A percentile compares a stretch with the other conserved stretches of the same genome.
phyloP scores from a whole-genome alignment of 2,113 vertebrate species.

The Bufo bufo region DNA sequence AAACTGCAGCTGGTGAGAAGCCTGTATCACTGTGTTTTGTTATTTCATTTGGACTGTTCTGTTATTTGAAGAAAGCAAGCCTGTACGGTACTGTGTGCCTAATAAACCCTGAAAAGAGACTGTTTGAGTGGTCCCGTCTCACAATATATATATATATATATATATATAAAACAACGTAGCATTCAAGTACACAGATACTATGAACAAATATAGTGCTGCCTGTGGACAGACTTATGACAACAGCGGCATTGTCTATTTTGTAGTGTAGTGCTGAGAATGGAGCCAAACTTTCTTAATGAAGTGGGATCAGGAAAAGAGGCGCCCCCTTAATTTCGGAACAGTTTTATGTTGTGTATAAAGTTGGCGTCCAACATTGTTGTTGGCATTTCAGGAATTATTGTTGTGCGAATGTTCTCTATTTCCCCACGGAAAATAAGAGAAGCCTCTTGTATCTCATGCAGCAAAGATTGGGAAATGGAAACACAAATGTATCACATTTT shows the following conservation, averaged over 20 bases:
- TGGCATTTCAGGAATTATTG: constrained; percentile 44
- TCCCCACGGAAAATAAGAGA: constrained; percentile 1
- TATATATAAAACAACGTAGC: background rate
- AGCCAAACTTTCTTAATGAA: constrained; percentile 50
- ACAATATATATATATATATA: too few species aligned
- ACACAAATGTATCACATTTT: background rate
- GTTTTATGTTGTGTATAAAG: constrained; percentile 33
- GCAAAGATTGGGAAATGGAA: background rate
- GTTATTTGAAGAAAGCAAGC: too few species aligned
- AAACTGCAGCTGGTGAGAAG: too few species aligned
- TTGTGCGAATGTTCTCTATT: constrained; percentile 2
- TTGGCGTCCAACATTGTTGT: constrained; percentile 33
- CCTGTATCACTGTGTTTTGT: too few species aligned
- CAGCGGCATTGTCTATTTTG: constrained; percentile 19
- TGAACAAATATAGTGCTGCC: constrained; percentile 14
- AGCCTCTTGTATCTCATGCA: constrained; percentile 3
- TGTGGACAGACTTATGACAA: background rate
- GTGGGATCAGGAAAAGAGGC: constrained; percentile 39
- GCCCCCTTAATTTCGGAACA: constrained; percentile 40
- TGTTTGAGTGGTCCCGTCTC: too few species aligned
- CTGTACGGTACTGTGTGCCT: too few species aligned
- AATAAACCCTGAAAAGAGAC: too few species aligned
- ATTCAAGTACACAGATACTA: background rate
- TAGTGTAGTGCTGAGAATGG: background rate
- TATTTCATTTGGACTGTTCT: too few species aligned